Evolutionary conservation across 2,797 vertebrate species (phyloP).

Genomic region (Sparus aurata): DNA sequence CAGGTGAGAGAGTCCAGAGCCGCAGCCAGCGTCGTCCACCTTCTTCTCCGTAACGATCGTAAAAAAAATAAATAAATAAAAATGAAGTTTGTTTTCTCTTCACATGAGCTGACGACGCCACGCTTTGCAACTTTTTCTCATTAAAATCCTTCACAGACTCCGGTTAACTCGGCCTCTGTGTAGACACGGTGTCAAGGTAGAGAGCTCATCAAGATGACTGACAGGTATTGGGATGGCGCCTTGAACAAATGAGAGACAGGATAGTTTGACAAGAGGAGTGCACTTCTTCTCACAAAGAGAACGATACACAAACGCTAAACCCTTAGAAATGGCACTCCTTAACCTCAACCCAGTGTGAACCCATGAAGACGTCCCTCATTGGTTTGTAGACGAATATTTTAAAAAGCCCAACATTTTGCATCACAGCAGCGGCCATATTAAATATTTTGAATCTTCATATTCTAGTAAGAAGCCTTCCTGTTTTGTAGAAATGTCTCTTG

Average conservation of each 20-base stretch:
- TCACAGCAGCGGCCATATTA: too few species aligned
- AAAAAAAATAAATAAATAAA: neutral
- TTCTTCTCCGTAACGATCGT: constrained; percentile 1
- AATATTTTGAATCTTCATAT: too few species aligned
- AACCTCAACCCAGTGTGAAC: too few species aligned
- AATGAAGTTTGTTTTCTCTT: constrained; percentile 11
- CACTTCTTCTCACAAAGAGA: neutral
- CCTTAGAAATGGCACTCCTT: neutral
- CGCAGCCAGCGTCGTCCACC: neutral
- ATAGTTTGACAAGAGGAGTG: neutral
- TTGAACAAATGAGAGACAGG: constrained; percentile 16
- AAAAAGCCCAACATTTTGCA: too few species aligned
- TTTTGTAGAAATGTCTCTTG: too few species aligned
- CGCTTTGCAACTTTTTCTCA: constrained; percentile 12
- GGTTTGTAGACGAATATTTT: too few species aligned
- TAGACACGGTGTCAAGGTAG: constrained; percentile 1
- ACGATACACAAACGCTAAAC: neutral
- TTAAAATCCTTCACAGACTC: constrained; percentile 41
- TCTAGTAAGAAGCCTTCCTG: too few species aligned
- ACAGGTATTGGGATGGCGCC: constrained; percentile 6
- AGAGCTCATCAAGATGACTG: constrained; percentile 34
- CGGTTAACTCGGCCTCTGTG: neutral
- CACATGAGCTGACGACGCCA: neutral
- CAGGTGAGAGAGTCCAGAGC: constrained; percentile 24
- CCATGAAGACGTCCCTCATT: too few species aligned